phyloP scores from a whole-genome alignment of 30 jellyfish, hydroid and myxozoan species.

The Rhopilema esculentum region DNA sequence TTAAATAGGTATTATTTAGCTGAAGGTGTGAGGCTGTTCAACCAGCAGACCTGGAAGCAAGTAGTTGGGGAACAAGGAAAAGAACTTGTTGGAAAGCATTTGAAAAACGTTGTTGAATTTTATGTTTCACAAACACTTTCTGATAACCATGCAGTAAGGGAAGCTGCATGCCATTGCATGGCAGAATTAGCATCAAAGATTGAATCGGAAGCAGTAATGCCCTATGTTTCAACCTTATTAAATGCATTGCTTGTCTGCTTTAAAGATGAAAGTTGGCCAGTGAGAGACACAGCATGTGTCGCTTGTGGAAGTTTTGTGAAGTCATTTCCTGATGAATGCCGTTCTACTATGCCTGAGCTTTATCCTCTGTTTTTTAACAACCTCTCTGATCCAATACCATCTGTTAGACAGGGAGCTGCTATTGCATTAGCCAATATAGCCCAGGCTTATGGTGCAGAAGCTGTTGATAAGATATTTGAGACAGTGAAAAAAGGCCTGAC shows the following conservation, averaged over 20 bases:
- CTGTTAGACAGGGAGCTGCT: slow-evolving; percentile 99
- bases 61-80: slow-evolving; percentile 91
- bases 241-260: slow-evolving; percentile 88
- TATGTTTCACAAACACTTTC: slow-evolving; percentile 86
- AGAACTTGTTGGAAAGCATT: slow-evolving; percentile 71
- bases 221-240: slow-evolving; percentile 77
- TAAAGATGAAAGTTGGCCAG: slow-evolving; percentile 99
- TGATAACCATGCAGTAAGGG: slow-evolving; percentile 99
- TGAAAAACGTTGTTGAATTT: slow-evolving; percentile 75
- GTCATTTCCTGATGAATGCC: slow-evolving; percentile 82
- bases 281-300: slow-evolving; percentile 99
- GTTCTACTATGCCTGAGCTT: slow-evolving; percentile 63
- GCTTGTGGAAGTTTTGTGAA: slow-evolving; percentile 96
- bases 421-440: slow-evolving; percentile 86
- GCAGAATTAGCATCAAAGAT: slow-evolving; percentile 92
- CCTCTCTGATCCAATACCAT: slow-evolving; percentile 94
- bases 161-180: slow-evolving; percentile 99
- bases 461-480: slow-evolving; percentile 49
- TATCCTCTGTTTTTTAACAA: slow-evolving; percentile 90
- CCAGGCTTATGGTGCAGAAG: slow-evolving; percentile 84
- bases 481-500: slow-evolving; percentile 67
- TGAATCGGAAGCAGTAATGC: slow-evolving; percentile 55
- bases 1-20: slow-evolving; percentile 94
- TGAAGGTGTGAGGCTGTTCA: slow-evolving; percentile 95
- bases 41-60: slow-evolving; percentile 94